These are phyloP conservation scores for Lepus europaeus DNA, from an alignment of 2,113 vertebrate genomes.

Conservation along the genomic window DNA sequence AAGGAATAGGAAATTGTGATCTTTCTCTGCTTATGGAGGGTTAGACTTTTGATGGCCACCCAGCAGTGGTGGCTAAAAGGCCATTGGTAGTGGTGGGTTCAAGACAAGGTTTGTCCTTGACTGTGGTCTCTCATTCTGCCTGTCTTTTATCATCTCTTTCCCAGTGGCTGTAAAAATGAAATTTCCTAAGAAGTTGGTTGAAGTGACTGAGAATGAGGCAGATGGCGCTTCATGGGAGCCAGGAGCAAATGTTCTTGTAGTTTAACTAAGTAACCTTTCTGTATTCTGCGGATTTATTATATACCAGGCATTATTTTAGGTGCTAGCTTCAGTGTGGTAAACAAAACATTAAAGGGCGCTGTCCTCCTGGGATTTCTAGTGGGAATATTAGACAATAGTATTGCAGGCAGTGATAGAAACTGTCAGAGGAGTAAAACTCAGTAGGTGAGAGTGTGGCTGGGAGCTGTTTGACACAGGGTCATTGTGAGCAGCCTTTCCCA, in stretches of 20 bases:
- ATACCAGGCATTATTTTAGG: not conserved
- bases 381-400: not conserved
- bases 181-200: slow-evolving; percentile 10
- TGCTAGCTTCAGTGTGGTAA: not conserved
- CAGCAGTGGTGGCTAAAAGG: not conserved
- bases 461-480: not conserved
- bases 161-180: not conserved
- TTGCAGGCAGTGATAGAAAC: not conserved
- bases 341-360: not conserved
- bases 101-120: not conserved
- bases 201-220: slow-evolving; percentile 1
- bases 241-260: not conserved
- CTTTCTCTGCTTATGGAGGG: not conserved
- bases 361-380: not conserved
- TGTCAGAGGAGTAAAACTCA: not conserved
- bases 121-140: not conserved
- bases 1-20: not conserved
- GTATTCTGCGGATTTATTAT: not conserved
- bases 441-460: not conserved
- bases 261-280: not conserved
- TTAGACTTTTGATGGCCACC: not conserved
- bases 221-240: not conserved
- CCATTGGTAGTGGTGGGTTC: not conserved
- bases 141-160: not conserved
- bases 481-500: not conserved